Percentiles rank a stretch among this genome's conserved stretches.
These are phyloP conservation scores for Pangasius larnaudii DNA, from an alignment of 2,797 vertebrate genomes.

Conservation along the genomic window DNA sequence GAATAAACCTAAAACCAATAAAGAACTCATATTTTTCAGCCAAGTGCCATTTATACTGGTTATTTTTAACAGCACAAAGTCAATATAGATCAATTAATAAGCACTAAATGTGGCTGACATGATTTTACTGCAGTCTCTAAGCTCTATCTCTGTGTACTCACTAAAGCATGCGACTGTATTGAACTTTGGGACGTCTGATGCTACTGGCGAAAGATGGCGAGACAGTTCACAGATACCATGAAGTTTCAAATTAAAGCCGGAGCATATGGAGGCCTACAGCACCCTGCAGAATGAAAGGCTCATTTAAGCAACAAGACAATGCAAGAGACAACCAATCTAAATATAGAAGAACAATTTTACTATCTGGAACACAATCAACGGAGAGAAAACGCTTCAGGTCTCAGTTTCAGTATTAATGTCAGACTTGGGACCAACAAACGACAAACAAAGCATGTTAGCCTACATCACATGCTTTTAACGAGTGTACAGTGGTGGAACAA, in stretches of 20 bases:
- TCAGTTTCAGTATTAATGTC: neutral
- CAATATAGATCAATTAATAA: neutral
- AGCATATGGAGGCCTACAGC: constrained; percentile 76
- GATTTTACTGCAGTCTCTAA: constrained; percentile 78
- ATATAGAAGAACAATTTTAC: neutral
- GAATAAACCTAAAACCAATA: too few species aligned
- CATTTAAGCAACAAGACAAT: constrained; percentile 65
- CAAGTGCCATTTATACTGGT: neutral
- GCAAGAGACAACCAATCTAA: constrained; percentile 61
- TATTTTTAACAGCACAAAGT: neutral
- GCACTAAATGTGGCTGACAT: constrained; percentile 62
- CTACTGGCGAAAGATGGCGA: constrained; percentile 74
- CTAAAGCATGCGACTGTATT: neutral
- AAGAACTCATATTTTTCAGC: neutral
- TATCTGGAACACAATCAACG: neutral
- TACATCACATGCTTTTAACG: neutral
- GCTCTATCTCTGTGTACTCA: constrained; percentile 63
- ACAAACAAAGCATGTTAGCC: constrained; percentile 1
- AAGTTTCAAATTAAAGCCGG: constrained; percentile 81
- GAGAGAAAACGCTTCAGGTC: constrained; percentile 4
- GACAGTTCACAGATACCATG: constrained; percentile 73
- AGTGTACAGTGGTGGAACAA: neutral
- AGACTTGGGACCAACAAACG: neutral
- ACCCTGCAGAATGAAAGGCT: constrained; percentile 60
- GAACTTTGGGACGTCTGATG: constrained; percentile 58